phyloP scores from a whole-genome alignment of 2,888 invertebrate genomes.

The Ashinkailepas kermadecensis region DNA sequence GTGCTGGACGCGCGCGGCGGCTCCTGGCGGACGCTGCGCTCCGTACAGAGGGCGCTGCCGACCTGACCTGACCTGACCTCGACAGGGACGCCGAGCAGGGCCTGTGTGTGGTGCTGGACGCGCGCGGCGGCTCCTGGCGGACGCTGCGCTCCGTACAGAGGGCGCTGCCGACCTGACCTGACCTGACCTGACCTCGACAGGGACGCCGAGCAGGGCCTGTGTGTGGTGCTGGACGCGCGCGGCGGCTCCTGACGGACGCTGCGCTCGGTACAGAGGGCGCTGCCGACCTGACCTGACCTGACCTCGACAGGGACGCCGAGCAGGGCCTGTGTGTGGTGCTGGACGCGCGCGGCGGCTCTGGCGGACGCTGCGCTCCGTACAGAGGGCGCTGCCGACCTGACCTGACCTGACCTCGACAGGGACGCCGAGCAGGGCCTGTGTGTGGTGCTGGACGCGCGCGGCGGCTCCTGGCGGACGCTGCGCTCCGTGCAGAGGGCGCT shows the following conservation, averaged over 20 bases:
- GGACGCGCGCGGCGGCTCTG: conserved; percentile 57
- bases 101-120: conserved; percentile 56
- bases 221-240: conserved; percentile 57
- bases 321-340: conserved; percentile 55
- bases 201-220: conserved; percentile 50
- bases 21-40: conserved; percentile 45
- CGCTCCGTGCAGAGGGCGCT: conserved; percentile 33
- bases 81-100: conserved; percentile 50
- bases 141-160: conserved; percentile 32
- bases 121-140: conserved; percentile 54
- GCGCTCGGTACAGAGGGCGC: conserved; percentile 32
- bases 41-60: conserved; percentile 32
- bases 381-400: conserved; percentile 33
- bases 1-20: conserved; percentile 58
- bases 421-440: conserved; percentile 52
- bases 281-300: too few relatives aligned
- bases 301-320: conserved; percentile 45
- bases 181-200: conserved; percentile 42
- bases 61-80: too few relatives aligned
- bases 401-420: conserved; percentile 41
- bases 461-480: conserved; percentile 49
- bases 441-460: conserved; percentile 57
- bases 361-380: conserved; percentile 38
- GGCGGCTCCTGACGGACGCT: conserved; percentile 50
- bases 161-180: too few relatives aligned